These are phyloP conservation scores for Seriola quinqueradiata DNA, from an alignment of 2,113 vertebrate genomes.

Conservation along the genomic window DNA sequence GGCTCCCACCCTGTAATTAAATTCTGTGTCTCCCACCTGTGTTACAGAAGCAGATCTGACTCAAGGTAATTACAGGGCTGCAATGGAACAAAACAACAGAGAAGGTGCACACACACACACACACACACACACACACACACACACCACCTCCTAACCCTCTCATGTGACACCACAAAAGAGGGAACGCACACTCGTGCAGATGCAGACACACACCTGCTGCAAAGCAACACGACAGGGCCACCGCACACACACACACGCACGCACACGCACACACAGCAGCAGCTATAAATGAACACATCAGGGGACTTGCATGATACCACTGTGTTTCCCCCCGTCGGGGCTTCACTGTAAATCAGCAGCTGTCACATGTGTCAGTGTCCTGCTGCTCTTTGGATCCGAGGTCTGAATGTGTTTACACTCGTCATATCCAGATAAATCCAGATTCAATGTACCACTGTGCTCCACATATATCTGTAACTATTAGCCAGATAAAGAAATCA, in stretches of 20 bases:
- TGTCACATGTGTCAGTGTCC: constrained; percentile 13
- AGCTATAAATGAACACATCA: constrained; percentile 32
- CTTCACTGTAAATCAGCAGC: constrained; percentile 43
- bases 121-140: constrained; percentile 23
- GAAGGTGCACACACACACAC: constrained; percentile 10
- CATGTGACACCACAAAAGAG: constrained; percentile 27
- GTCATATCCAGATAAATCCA: background rate
- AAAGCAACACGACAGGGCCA: constrained; percentile 9
- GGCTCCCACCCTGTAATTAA: constrained; percentile 71
- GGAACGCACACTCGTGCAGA: background rate
- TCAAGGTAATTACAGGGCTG: constrained; percentile 72
- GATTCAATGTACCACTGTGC: background rate
- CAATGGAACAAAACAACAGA: constrained; percentile 60
- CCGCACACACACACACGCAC: constrained; percentile 15
- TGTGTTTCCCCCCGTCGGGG: constrained; percentile 36
- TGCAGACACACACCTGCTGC: constrained; percentile 33
- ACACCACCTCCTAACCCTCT: constrained; percentile 6
- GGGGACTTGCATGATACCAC: constrained; percentile 14
- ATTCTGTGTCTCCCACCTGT: constrained; percentile 74
- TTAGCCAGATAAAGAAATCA: too few relatives aligned
- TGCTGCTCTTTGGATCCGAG: constrained; percentile 17
- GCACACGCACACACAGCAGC: constrained; percentile 17
- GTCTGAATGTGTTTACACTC: background rate
- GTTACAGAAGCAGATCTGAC: constrained; percentile 68
- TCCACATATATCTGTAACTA: background rate